Evolutionary conservation across 2,113 vertebrate species (phyloP), one percentile per base, ranked within the genome.

Genomic region (Cervus canadensis): DNA sequence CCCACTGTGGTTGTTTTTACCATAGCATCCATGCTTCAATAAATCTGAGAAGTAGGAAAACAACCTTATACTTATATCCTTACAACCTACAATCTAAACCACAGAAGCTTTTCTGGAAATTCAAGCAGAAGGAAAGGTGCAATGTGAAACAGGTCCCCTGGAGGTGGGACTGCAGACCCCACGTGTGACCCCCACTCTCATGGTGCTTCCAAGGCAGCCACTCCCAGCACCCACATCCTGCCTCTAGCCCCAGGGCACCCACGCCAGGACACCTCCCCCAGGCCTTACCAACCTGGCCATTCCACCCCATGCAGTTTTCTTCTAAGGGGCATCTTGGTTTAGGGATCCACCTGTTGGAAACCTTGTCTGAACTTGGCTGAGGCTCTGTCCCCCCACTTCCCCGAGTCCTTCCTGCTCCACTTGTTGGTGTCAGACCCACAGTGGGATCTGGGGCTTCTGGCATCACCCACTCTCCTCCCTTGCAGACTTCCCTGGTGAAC

Each of bases 231-330:
- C 33, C 76, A 48, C 76, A 48, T 9, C 4, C 8, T 19, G 26
- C 43, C 76, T 79, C 76, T 17, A 30, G 76, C 28, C 43, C 76
- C 76, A 50, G 50, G 3, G 52, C 52, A 6, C 13, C n/a, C 0
- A 1, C 0, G 0, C 33, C 30, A 3, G 76, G 84, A 21, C 6
- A 10, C 10, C 16, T 2, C 7, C 59, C 9, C 48, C n/a, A 4
- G 76, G 17, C 30, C 17, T n/a, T 52, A 10, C 17, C 48, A n/a
- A 52, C 48, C 52, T 4, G 79, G 59, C 21, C 33, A 4, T 26
- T 59, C 78, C n/a, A 25, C 52, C 62, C 56, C 13, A 8, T 11
- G 60, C n/a, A 14, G 87, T 26, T 17, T 40, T 57, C 43, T 45
- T 15, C 9, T 7, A 30, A 43, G 19, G 13, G 62, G 17, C 30